Percentiles rank a stretch among this genome's conserved stretches.
These are phyloP conservation scores for Phasianus colchicus DNA, from an alignment of 2,113 vertebrate species.

Conservation along the genomic window DNA sequence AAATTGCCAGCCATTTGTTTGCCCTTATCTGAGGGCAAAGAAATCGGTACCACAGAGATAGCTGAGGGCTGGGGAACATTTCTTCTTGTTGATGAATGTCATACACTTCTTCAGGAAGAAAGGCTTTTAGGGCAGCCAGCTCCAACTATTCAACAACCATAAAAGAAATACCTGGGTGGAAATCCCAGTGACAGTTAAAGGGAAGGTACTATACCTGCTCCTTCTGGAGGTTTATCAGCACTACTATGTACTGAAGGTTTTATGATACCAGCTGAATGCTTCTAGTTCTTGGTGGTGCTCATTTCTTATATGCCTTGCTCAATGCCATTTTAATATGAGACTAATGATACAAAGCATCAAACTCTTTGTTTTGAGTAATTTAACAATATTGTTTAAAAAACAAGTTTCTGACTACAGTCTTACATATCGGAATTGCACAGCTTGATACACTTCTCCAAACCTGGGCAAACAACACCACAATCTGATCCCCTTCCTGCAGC, in stretches of 20 bases:
- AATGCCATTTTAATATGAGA: constrained; percentile 34
- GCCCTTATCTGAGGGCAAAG: neutral
- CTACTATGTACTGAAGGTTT: neutral
- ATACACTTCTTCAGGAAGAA: neutral
- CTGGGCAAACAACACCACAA: neutral
- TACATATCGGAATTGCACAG: constrained; percentile 15
- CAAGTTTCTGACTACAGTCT: constrained; percentile 40
- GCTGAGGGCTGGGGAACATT: neutral
- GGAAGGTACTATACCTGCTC: neutral
- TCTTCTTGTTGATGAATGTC: neutral
- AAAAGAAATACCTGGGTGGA: neutral
- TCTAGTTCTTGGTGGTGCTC: neutral
- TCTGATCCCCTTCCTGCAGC: constrained; percentile 53
- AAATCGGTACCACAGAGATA: neutral
- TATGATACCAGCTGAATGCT: neutral
- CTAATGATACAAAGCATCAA: constrained; percentile 39
- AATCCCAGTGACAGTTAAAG: neutral
- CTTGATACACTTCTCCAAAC: constrained; percentile 36
- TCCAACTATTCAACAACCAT: neutral
- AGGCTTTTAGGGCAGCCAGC: neutral
- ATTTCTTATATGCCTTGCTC: neutral
- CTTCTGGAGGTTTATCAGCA: neutral
- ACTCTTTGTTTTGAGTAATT: constrained; percentile 25
- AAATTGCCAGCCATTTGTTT: neutral
- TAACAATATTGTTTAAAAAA: neutral